phyloP scores from a whole-genome alignment of 2,888 invertebrate genomes.

The Saturnia pavonia region DNA sequence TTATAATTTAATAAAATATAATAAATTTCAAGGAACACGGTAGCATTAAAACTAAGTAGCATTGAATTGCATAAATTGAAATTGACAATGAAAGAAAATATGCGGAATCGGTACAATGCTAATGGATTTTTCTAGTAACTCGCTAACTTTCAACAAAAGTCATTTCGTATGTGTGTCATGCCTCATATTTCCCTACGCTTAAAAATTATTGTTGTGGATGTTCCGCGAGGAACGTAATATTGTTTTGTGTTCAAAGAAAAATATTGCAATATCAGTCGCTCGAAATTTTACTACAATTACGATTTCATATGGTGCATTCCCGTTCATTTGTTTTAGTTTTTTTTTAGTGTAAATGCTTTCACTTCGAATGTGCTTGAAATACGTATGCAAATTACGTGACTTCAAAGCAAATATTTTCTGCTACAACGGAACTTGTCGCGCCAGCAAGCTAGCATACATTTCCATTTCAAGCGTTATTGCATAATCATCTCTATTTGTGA shows the following conservation, averaged over 20 bases:
- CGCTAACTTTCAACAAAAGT: neutral
- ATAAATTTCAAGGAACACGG: too few species aligned
- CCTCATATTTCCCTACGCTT: slow-evolving; percentile 14
- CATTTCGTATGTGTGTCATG: neutral
- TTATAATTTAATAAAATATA: neutral
- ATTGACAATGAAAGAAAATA: neutral
- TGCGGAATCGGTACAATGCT: neutral
- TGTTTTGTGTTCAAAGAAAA: slow-evolving; percentile 57
- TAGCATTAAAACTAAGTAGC: neutral
- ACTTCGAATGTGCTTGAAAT: slow-evolving; percentile 30
- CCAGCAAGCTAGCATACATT: neutral
- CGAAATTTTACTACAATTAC: slow-evolving; percentile 50
- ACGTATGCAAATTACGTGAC: slow-evolving; percentile 17
- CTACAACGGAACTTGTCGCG: neutral
- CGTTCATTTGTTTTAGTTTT: slow-evolving; percentile 41
- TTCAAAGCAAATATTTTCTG: neutral
- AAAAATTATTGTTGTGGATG: slow-evolving; percentile 36
- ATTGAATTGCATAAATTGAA: too few species aligned
- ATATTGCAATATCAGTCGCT: slow-evolving; percentile 52
- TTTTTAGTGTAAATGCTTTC: slow-evolving; percentile 35
- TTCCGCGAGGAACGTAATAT: slow-evolving; percentile 46
- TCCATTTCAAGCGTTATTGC: slow-evolving; percentile 6
- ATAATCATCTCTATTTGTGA: neutral
- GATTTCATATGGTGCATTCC: slow-evolving; percentile 49
- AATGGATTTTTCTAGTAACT: neutral